Evolutionary conservation across 2,113 vertebrate species (phyloP), one percentile per base, ranked within the genome.

Genomic region (Pangasianodon gigas): DNA sequence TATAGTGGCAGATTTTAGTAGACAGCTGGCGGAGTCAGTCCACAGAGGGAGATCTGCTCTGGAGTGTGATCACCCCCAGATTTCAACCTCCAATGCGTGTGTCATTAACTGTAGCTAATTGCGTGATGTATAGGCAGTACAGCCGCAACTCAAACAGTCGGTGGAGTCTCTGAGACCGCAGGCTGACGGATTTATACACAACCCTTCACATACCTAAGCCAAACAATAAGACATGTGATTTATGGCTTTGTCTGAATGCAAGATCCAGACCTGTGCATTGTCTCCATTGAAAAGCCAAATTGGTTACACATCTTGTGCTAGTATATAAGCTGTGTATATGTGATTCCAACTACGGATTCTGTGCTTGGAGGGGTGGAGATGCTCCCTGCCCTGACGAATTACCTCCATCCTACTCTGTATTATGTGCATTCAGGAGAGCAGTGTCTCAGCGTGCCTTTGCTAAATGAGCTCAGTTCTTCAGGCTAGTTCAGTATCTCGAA

Each of bases 11-110:
- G 62, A 54, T 79, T 60, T 79, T 37, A 82, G 83, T 18, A 51
- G 18, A 62, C 88, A 89, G 88, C 84, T 89, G 84, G 16, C 67
- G 41, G 54, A 41, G 60, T 84, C 80, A 46, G 54, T 79, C 52
- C 37, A 51, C 21, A 29, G 48, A 37, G 56, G 84, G 77, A 89
- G 74, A 13, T 69, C 41, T 67, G 71, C 89, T 87, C 77, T 71
- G 67, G 83, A 75, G 67, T 75, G 51, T 88, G 92, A 89, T 91
- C 89, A 90, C 82, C 89, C 88, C 88, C 89, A 90, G 90, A 90
- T 91, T 46, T n/a, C 26, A 51, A 81, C 77, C 65, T 65, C 16
- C 48, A 44, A 29, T 8, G 0, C 52, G 21, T 58, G 41, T 79
- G 54, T 79, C 16, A 37, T 69, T 18, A 65, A 60, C 56, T 81